Base-by-base conservation (phyloP, 2,797 vertebrate genomes). In the Enteromius paludinosus region DNA sequence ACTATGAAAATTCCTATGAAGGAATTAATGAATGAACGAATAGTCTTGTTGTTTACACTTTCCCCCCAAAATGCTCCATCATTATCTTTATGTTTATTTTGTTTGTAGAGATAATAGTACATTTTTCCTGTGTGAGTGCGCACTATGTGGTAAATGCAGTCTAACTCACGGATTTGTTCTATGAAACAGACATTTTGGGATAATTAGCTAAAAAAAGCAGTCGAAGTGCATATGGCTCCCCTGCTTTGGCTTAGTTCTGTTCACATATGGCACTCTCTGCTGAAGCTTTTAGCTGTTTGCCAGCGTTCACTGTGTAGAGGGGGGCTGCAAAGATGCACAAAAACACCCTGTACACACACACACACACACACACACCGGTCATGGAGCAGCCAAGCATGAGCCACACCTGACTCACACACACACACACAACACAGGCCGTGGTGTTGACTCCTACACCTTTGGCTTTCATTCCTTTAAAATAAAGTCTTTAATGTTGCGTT, bases 251-350 rank as follows among this genome's bases (percentile, higher is more conserved):
- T 82, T 52, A 38, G 64, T 68, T 88, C 75, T 75, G 75, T 81
- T 82, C 84, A 47, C 79, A 85, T 87, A 86, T 83, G 84, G 86
- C 75, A 73, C 83, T 84, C 79, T 56, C 86, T 82, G 84, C 80
- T 79, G 83, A 86, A 76, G 86, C 84, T 82, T 83, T 86, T 86
- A 84, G 79, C 69, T 79, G 79, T 78, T 80, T 86, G 85, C 83
- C 83, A 86, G 85, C 62, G 47, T 82, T 82, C 71, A 56, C 45
- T 38, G 45, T 66, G 61, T 49, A 11, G 71, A 49, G 56, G 3
- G 68, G 69, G 69, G 45, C 15, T 43, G 62, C 75, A 83, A 61
- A 83, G 74, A 78, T n/a, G 25, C 75, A 77, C 59, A 77, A 77
- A 77, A 65, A 81, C 61, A 73, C 79, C 56, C 59, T 73, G 3